A percentile compares a stretch with the other conserved stretches of the same genome.
These are phyloP conservation scores for Parauchenoglanis ngamensis DNA, from an alignment of 2,797 vertebrate species.

Conservation along the genomic window DNA sequence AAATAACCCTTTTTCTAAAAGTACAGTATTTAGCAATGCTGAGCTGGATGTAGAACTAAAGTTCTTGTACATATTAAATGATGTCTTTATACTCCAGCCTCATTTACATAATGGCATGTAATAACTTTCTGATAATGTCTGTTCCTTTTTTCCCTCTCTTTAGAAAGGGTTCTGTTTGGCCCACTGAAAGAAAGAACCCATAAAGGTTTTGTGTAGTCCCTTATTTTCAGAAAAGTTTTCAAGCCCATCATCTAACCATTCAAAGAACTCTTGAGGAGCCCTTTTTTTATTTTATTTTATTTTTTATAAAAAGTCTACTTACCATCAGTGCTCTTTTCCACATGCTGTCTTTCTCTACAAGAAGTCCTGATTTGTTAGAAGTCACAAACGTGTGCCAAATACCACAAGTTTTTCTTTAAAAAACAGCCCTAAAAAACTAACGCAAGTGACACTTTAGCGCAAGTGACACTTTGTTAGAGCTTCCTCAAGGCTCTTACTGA, in stretches of 20 bases:
- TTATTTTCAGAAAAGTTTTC: too few relatives aligned
- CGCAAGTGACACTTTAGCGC: constrained; percentile 47
- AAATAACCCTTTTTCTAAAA: background rate
- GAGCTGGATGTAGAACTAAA: background rate
- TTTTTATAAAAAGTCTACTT: background rate
- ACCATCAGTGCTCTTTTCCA: background rate
- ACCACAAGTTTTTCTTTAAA: constrained; percentile 62
- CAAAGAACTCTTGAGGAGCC: background rate
- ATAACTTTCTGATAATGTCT: background rate
- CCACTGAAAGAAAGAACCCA: background rate
- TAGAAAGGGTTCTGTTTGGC: background rate
- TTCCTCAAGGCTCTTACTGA: background rate
- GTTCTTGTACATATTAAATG: constrained; percentile 84
- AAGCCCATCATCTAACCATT: background rate
- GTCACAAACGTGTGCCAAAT: constrained; percentile 66
- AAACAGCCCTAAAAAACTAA: constrained; percentile 59
- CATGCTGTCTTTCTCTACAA: constrained; percentile 15
- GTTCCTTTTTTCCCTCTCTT: background rate
- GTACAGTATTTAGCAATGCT: background rate
- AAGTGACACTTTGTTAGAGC: constrained; percentile 39
- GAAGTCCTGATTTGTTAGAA: constrained; percentile 64
- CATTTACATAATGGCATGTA: constrained; percentile 1
- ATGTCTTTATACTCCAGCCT: constrained; percentile 59
- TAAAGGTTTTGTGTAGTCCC: background rate
- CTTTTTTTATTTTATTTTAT: too few relatives aligned